Evolutionary conservation across 2,113 vertebrate species (phyloP).

Genomic region (Pampusana beccarii): DNA sequence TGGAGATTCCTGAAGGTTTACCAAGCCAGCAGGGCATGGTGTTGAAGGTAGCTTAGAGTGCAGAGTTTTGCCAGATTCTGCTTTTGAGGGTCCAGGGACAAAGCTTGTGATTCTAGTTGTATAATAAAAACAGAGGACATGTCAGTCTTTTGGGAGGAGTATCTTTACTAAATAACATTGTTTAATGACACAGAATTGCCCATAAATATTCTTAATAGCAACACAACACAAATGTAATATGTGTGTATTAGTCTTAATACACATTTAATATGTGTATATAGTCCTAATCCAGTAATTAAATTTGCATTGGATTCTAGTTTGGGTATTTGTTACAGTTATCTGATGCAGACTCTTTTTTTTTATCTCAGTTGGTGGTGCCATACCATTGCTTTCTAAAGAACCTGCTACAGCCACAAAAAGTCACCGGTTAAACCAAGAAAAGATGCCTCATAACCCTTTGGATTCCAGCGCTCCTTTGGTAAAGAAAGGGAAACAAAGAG

Average conservation of each 20-base stretch:
- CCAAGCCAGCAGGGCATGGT: accelerated
- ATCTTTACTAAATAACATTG: not conserved
- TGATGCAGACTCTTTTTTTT: not conserved
- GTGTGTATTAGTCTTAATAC: not conserved
- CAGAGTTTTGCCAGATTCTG: not conserved
- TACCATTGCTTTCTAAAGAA: conserved; percentile 88
- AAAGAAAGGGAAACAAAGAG: conserved; percentile 96
- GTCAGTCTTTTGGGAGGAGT: not conserved
- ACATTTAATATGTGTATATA: not conserved
- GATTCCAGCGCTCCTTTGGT: conserved; percentile 94
- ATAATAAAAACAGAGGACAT: not conserved
- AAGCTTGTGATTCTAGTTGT: not conserved
- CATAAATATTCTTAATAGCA: not conserved
- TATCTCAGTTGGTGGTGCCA: conserved; percentile 86
- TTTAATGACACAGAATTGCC: not conserved
- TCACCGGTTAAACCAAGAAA: conserved; percentile 75
- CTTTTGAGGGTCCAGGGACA: not conserved
- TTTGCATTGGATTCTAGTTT: not conserved
- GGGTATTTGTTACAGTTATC: not conserved
- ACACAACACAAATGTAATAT: not conserved
- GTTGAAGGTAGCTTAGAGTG: not conserved
- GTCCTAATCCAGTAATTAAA: not conserved
- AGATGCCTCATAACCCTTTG: conserved; percentile 92
- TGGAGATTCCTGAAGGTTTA: not conserved
- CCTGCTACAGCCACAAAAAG: conserved; percentile 71